These are phyloP conservation scores for Ardeotis arabs DNA, from an alignment of 2,113 vertebrate species.

Conservation along the genomic window DNA sequence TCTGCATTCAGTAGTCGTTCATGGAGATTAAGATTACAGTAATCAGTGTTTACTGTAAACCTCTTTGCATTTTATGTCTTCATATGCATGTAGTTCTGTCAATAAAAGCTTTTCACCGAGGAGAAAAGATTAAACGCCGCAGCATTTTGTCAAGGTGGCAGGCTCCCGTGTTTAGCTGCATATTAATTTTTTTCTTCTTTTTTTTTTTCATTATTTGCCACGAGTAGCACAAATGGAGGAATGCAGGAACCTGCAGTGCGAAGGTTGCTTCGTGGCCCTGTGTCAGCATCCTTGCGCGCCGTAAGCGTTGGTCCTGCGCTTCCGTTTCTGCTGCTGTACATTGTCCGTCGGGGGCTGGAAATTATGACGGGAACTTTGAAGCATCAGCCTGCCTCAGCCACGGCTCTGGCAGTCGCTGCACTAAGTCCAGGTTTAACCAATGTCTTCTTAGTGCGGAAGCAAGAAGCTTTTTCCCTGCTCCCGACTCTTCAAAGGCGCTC, in stretches of 20 bases:
- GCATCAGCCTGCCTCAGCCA: background rate
- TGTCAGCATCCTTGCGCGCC: background rate
- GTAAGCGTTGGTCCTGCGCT: background rate
- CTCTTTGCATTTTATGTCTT: slow-evolving; percentile 15
- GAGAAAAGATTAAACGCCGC: background rate
- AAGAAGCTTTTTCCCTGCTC: background rate
- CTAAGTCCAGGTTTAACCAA: background rate
- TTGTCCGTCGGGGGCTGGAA: fast-evolving
- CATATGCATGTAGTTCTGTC: background rate
- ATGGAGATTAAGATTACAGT: slow-evolving; percentile 19
- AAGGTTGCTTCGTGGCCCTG: background rate
- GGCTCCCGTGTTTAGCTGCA: background rate
- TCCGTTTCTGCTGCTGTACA: background rate
- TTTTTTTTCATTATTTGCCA: background rate
- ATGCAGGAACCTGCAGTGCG: background rate
- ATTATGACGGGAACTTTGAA: background rate
- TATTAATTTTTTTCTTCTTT: background rate
- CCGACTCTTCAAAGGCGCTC: background rate
- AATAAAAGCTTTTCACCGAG: background rate
- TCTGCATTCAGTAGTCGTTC: background rate
- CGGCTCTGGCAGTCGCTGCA: background rate
- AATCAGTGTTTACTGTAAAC: slow-evolving; percentile 3
- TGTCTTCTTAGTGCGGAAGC: background rate
- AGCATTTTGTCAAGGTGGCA: background rate
- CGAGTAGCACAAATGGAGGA: background rate